phyloP scores from a whole-genome alignment of 2,888 invertebrate species.

The Perizoma flavofasciatum region DNA sequence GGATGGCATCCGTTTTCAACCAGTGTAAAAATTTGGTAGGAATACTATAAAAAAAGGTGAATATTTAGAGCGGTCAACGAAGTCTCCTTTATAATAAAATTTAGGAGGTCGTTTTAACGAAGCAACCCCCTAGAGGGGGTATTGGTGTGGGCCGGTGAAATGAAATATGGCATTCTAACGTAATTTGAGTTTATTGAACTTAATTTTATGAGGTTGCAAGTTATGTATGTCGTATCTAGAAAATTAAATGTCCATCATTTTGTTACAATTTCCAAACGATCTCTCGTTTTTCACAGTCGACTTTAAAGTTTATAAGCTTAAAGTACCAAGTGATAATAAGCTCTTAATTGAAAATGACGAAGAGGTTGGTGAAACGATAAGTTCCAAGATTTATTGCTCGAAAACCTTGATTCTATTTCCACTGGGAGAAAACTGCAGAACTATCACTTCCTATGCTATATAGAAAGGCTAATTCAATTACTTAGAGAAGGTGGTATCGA shows the following conservation, averaged over 20 bases:
- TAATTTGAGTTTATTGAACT: constrained; percentile 21
- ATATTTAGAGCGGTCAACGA: constrained; percentile 31
- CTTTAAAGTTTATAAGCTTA: constrained; percentile 14
- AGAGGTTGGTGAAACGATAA: constrained; percentile 28
- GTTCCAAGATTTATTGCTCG: constrained; percentile 40
- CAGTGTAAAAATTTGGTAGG: constrained; percentile 2
- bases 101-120: constrained; percentile 40
- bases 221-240: too few species aligned
- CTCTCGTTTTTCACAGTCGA: too few species aligned
- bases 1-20: constrained; percentile 20
- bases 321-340: constrained; percentile 42
- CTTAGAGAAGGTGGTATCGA: constrained; percentile 27
- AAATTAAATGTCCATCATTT: too few species aligned
- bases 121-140: constrained; percentile 42
- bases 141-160: constrained; percentile 46
- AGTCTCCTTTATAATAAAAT: constrained; percentile 16
- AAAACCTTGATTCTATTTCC: constrained; percentile 10
- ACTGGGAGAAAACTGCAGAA: constrained; percentile 27
- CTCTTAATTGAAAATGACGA: constrained; percentile 28
- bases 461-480: constrained; percentile 44
- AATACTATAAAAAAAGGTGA: constrained; percentile 12
- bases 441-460: constrained; percentile 42
- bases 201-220: not conserved
- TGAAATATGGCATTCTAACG: constrained; percentile 53
- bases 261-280: too few species aligned